phyloP scores from a whole-genome alignment of 2,888 invertebrate species.

The Coelinius sp. region DNA sequence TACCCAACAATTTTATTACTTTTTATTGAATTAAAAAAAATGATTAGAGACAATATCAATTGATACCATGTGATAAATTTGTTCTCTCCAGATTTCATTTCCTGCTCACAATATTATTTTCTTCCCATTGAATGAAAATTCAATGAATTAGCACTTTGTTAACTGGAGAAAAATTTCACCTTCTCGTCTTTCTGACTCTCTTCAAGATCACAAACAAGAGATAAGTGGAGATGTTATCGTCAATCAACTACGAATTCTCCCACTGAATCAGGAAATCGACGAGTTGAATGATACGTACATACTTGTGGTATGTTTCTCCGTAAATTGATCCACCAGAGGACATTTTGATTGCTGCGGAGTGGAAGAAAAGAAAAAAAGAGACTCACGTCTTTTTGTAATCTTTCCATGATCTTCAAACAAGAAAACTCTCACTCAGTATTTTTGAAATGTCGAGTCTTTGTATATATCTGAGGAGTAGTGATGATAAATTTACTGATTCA shows the following conservation, averaged over 20 bases:
- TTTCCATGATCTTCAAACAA: conserved; percentile 11
- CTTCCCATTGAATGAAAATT: not conserved
- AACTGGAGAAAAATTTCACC: not conserved
- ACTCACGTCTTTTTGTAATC: conserved; percentile 7
- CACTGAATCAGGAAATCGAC: not conserved
- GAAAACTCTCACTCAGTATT: conserved; percentile 1
- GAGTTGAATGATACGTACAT: not conserved
- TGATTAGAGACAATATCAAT: conserved; percentile 2
- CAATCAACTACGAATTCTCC: not conserved
- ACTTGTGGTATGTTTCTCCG: not conserved
- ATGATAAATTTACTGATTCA: conserved; percentile 11
- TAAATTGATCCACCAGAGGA: not conserved
- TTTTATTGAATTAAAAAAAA: conserved; percentile 13
- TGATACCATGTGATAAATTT: conserved; percentile 2
- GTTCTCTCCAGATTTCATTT: not conserved
- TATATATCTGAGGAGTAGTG: not conserved
- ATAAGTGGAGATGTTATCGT: not conserved
- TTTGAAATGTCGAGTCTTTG: conserved; percentile 3
- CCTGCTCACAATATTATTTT: not conserved
- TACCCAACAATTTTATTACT: conserved; percentile 2
- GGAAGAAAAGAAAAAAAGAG: not conserved
- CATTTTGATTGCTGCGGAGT: not conserved
- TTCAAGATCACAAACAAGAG: not conserved
- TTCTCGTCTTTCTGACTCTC: not conserved
- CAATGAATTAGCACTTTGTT: conserved; percentile 30